phyloP scores from a whole-genome alignment of 2,113 vertebrate genomes.

The Oncorhynchus tshawytscha region DNA sequence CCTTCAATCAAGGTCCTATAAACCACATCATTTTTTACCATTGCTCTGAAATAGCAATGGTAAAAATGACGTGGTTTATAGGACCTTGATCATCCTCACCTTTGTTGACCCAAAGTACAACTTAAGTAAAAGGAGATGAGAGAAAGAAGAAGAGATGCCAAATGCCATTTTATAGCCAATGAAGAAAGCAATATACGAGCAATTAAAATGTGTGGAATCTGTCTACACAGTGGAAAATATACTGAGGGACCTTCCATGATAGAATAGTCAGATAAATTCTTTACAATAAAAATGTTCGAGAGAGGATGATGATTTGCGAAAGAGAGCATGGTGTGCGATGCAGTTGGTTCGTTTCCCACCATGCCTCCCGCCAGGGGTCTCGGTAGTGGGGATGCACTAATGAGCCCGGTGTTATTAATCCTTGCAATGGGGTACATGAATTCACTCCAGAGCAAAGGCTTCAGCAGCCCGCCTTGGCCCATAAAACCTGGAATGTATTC shows the following conservation, averaged over 20 bases:
- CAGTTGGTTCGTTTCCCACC: slow-evolving; percentile 65
- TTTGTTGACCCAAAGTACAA: not conserved
- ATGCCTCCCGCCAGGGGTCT: slow-evolving; percentile 66
- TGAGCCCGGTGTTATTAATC: slow-evolving; percentile 74
- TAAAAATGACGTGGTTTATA: too few species aligned
- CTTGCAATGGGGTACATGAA: slow-evolving; percentile 72
- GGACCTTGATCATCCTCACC: too few species aligned
- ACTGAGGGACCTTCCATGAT: slow-evolving; percentile 67
- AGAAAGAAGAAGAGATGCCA: not conserved
- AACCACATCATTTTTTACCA: not conserved
- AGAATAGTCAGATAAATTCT: slow-evolving; percentile 68
- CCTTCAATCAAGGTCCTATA: not conserved
- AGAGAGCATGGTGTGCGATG: slow-evolving; percentile 48
- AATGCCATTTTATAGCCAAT: slow-evolving; percentile 31
- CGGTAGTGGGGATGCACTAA: slow-evolving; percentile 68
- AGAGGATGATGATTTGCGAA: slow-evolving; percentile 67
- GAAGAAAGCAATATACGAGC: slow-evolving; percentile 62
- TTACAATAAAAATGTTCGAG: slow-evolving; percentile 70
- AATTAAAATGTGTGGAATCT: slow-evolving; percentile 65
- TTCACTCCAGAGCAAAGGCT: slow-evolving; percentile 67
- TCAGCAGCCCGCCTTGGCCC: slow-evolving; percentile 64
- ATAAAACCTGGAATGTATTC: slow-evolving; percentile 73
- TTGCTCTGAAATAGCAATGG: not conserved
- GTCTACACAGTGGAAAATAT: slow-evolving; percentile 65
- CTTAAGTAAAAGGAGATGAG: slow-evolving; percentile 1